These are phyloP conservation scores for Gadopsis marmoratus DNA, from an alignment of 2,797 vertebrate genomes.

Conservation along the genomic window DNA sequence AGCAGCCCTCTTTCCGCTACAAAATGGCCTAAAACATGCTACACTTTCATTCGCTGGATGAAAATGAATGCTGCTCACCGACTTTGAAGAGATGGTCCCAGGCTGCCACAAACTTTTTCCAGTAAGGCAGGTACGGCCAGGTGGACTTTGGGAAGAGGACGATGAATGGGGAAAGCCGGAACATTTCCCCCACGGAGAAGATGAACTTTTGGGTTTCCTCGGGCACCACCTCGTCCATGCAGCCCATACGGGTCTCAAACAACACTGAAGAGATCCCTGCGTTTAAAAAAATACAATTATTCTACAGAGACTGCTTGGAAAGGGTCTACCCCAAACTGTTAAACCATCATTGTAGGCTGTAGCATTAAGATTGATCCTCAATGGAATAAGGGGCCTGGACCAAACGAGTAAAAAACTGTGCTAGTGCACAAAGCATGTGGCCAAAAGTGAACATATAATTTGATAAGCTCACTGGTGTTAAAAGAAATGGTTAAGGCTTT, in stretches of 20 bases:
- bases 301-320: not conserved
- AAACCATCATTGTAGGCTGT: not conserved
- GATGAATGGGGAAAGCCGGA: constrained; percentile 78
- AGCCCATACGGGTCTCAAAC: constrained; percentile 87
- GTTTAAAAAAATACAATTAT: not conserved
- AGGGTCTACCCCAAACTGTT: not conserved
- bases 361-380: not conserved
- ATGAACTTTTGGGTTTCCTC: constrained; percentile 87
- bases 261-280: constrained; percentile 84
- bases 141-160: constrained; percentile 79
- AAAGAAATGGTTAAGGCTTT: not conserved
- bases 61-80: constrained; percentile 63
- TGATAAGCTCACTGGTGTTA: not conserved
- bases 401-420: not conserved
- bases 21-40: not conserved
- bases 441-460: not conserved
- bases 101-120: constrained; percentile 82
- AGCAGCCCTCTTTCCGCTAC: not conserved
- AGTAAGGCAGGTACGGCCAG: constrained; percentile 84
- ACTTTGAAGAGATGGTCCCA: constrained; percentile 88
- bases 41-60: not conserved
- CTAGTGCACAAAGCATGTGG: not conserved
- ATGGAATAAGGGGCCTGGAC: not conserved
- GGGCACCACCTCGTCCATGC: constrained; percentile 80
- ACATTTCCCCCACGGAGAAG: constrained; percentile 87